A percentile compares a stretch with the other conserved stretches of the same genome.
These are phyloP conservation scores for Gandaritis pyraliata DNA, from an alignment of 2,888 invertebrate species.

Conservation along the genomic window DNA sequence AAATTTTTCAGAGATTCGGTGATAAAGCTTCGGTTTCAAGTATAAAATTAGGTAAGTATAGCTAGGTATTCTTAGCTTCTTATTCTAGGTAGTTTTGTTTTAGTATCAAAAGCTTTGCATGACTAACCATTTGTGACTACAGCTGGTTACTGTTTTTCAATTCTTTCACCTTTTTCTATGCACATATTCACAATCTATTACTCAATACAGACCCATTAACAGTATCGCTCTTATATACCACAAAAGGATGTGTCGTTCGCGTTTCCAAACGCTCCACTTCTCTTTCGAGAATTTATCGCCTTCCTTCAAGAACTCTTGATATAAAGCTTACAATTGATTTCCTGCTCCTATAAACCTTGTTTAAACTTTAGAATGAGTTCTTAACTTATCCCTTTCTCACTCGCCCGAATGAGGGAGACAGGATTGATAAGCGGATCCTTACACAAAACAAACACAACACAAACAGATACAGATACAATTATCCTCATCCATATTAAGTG, in stretches of 20 bases:
- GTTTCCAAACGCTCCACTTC: slow-evolving; percentile 38
- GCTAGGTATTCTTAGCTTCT: too few relatives aligned
- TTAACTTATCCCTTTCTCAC: slow-evolving; percentile 22
- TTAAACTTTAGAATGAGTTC: slow-evolving; percentile 32
- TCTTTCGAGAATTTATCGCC: slow-evolving; percentile 47
- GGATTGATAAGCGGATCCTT: slow-evolving; percentile 30
- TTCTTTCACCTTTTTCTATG: too few relatives aligned
- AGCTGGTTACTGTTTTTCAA: too few relatives aligned
- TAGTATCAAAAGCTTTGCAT: background rate
- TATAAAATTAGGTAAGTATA: too few relatives aligned
- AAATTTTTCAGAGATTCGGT: slow-evolving; percentile 22
- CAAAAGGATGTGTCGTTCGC: slow-evolving; percentile 41
- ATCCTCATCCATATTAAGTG: slow-evolving; percentile 4
- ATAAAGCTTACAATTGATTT: slow-evolving; percentile 43
- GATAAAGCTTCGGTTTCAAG: too few relatives aligned
- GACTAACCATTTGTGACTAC: too few relatives aligned
- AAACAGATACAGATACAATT: slow-evolving; percentile 36
- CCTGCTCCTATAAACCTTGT: slow-evolving; percentile 28
- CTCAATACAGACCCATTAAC: too few relatives aligned
- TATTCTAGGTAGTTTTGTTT: too few relatives aligned
- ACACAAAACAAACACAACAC: slow-evolving; percentile 32
- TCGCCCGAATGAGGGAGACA: slow-evolving; percentile 16
- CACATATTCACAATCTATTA: too few relatives aligned
- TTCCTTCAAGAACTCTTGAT: slow-evolving; percentile 43
- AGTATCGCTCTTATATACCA: slow-evolving; percentile 26